Conservation (phyloP, 2,888 invertebrate species). For the Dromius quadrimaculatus region DNA sequence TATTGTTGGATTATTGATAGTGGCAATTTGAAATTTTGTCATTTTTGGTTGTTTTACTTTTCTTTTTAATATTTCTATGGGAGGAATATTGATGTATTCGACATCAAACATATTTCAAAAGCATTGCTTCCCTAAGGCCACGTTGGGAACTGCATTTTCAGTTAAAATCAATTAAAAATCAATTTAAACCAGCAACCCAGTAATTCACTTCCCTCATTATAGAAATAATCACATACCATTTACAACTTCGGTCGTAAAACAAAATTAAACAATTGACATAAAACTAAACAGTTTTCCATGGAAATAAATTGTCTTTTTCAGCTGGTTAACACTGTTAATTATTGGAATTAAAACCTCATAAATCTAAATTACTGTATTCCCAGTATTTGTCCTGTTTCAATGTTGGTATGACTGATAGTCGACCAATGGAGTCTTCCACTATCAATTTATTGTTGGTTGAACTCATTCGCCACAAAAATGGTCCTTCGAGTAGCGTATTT, state of each 20-base stretch:
- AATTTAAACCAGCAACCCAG: slow-evolving; percentile 13
- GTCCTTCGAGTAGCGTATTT: too few relatives aligned
- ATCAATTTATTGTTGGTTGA: too few relatives aligned
- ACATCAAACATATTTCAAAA: too few relatives aligned
- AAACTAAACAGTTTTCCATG: slow-evolving; percentile 33
- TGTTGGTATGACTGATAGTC: slow-evolving; percentile 5
- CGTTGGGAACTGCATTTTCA: too few relatives aligned
- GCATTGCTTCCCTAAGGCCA: too few relatives aligned
- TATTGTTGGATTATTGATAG: background rate
- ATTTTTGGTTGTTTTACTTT: too few relatives aligned
- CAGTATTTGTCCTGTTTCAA: background rate
- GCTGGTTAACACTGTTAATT: slow-evolving; percentile 28
- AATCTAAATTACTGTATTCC: slow-evolving; percentile 18
- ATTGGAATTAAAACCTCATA: slow-evolving; percentile 29
- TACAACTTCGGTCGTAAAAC: slow-evolving; percentile 20
- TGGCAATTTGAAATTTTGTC: background rate
- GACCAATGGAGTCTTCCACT: slow-evolving; percentile 27
- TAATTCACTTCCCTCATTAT: slow-evolving; percentile 5
- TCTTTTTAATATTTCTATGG: too few relatives aligned
- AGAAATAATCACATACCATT: slow-evolving; percentile 23
- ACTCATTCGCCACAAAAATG: too few relatives aligned
- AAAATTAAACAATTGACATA: slow-evolving; percentile 34
- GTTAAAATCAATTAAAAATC: slow-evolving; percentile 26
- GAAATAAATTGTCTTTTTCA: slow-evolving; percentile 29
- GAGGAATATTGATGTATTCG: too few relatives aligned